Evolutionary conservation across 2,888 invertebrate genomes (phyloP).

Genomic region (Pammene fasciana): DNA sequence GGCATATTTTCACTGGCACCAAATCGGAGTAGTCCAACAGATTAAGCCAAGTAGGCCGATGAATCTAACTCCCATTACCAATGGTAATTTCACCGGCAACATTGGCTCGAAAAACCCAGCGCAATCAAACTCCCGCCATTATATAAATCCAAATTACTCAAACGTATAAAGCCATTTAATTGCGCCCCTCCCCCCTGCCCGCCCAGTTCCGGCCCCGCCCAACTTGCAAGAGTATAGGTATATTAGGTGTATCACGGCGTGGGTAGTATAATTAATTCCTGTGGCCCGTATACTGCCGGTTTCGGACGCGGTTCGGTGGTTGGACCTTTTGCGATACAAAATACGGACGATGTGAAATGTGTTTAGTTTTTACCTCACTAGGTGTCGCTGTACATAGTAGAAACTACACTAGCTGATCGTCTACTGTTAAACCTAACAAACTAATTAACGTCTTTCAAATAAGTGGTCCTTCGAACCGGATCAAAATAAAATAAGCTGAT

Average conservation of each 20-base stretch:
- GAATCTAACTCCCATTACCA: slow-evolving; percentile 11
- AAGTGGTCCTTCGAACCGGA: not conserved
- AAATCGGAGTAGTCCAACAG: too few relatives aligned
- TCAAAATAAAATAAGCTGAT: not conserved
- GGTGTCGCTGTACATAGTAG: too few relatives aligned
- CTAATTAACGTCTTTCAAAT: not conserved
- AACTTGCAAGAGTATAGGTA: slow-evolving; percentile 25
- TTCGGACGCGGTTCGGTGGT: not conserved
- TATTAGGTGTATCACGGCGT: slow-evolving; percentile 27
- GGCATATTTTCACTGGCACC: too few relatives aligned
- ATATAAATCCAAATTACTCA: slow-evolving; percentile 57
- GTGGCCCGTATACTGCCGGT: slow-evolving; percentile 4
- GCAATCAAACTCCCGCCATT: slow-evolving; percentile 29
- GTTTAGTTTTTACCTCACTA: too few relatives aligned
- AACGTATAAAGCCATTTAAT: slow-evolving; percentile 59
- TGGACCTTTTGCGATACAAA: slow-evolving; percentile 16
- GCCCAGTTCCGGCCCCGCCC: slow-evolving; percentile 48
- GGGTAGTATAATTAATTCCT: slow-evolving; percentile 66
- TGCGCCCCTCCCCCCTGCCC: slow-evolving; percentile 48
- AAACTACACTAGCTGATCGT: not conserved
- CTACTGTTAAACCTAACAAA: not conserved
- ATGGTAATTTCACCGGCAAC: slow-evolving; percentile 20
- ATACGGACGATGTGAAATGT: not conserved
- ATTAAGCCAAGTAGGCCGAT: not conserved
- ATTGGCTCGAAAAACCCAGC: slow-evolving; percentile 16